Evolutionary conservation across 2,797 vertebrate genomes (phyloP).

Genomic region (Lepilemur septentrionalis): DNA sequence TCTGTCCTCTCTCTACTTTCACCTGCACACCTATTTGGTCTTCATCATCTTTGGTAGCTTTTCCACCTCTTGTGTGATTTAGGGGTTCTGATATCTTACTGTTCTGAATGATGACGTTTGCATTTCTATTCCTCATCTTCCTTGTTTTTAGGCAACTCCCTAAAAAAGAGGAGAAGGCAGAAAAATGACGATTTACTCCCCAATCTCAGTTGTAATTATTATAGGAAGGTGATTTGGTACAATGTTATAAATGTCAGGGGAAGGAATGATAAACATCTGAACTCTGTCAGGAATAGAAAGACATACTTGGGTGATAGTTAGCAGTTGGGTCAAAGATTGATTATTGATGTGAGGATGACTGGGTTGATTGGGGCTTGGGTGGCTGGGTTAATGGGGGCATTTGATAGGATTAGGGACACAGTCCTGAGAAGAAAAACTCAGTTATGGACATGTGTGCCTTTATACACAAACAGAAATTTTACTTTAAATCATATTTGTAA

Average conservation of each 20-base stretch:
- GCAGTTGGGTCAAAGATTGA: neutral
- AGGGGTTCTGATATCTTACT: neutral
- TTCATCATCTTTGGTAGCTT: neutral
- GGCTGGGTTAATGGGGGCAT: neutral
- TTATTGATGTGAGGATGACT: neutral
- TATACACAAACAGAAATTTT: neutral
- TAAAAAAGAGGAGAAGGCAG: neutral
- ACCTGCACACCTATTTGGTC: neutral
- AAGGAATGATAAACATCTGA: neutral
- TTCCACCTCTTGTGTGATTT: neutral
- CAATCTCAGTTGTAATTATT: neutral
- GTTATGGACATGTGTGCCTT: neutral
- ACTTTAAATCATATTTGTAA: slow-evolving; percentile 19
- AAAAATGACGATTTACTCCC: neutral
- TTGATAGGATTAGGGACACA: neutral
- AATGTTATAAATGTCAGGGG: neutral
- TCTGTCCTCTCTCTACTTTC: neutral
- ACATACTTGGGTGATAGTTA: neutral
- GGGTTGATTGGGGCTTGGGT: neutral
- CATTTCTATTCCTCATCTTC: neutral
- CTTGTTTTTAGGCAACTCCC: neutral
- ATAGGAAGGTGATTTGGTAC: neutral
- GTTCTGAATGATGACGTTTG: neutral
- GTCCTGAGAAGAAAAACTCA: neutral
- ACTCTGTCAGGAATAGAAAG: neutral